Evolutionary conservation across 1,140 invertebrate genomes (phyloP).

Genomic region (Ganaspis sp.): DNA sequence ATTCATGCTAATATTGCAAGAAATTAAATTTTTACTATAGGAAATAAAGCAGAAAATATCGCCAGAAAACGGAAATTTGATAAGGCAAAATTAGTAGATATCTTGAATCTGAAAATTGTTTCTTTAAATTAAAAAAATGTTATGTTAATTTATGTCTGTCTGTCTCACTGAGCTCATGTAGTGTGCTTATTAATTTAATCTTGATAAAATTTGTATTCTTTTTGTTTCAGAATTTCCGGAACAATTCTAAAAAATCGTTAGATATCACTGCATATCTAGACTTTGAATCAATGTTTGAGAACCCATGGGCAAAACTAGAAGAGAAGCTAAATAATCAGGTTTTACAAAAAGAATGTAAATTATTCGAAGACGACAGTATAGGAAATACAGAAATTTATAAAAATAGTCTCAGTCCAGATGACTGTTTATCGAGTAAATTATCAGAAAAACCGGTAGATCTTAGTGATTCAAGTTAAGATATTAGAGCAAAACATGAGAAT

Average conservation of each 20-base stretch:
- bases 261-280: conserved; percentile 56
- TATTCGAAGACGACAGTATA: neutral
- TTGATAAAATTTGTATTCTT: neutral
- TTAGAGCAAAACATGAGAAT: no score
- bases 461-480: conserved; percentile 34
- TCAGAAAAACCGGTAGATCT: neutral
- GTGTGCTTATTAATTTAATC: no score
- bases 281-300: conserved; percentile 58
- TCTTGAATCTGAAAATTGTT: no score
- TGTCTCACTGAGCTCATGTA: no score
- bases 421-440: neutral
- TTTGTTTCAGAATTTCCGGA: conserved; percentile 47
- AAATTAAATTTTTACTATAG: no score
- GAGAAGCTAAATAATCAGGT: conserved; percentile 38
- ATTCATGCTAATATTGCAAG: no score
- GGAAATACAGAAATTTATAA: neutral
- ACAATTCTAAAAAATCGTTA: conserved; percentile 26
- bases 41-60: no score
- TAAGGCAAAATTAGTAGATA: no score
- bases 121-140: no score
- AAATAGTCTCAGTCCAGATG: neutral
- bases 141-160: no score
- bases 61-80: no score
- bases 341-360: conserved; percentile 12
- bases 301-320: conserved; percentile 61